These are phyloP conservation scores for Pygmarrhopalites habei DNA, from an alignment of 1,140 invertebrate species.

Conservation along the genomic window DNA sequence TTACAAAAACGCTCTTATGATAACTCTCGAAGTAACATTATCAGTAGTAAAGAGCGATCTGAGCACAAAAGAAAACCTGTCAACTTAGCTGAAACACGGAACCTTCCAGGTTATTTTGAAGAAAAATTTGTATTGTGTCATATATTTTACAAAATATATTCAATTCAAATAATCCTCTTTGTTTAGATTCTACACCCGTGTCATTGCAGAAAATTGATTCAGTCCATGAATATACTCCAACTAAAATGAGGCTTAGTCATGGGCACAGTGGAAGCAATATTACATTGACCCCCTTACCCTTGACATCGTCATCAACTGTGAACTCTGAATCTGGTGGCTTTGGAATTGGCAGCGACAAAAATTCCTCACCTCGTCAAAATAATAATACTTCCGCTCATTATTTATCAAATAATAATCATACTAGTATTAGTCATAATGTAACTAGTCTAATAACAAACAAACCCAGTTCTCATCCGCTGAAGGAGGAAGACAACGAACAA, in stretches of 20 bases:
- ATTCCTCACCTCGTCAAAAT: no score
- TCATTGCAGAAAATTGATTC: conserved; percentile 2
- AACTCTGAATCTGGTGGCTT: not conserved
- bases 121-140: no score
- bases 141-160: no score
- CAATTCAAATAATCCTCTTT: not conserved
- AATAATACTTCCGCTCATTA: conserved; percentile 5
- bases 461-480: not conserved
- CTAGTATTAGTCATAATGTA: conserved; percentile 2
- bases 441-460: conserved; percentile 2
- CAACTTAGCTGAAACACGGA: no score
- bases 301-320: not conserved
- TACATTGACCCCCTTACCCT: not conserved
- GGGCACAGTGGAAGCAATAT: not conserved
- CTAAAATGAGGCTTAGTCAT: not conserved
- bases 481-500: not conserved
- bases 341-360: no score
- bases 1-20: not conserved
- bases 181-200: not conserved
- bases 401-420: not conserved
- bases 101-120: no score
- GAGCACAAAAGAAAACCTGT: not conserved
- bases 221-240: not conserved
- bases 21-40: not conserved
- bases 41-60: conserved; percentile 2